Base-by-base conservation (phyloP, 2,888 invertebrate species). In the Dioctria rufipes region DNA sequence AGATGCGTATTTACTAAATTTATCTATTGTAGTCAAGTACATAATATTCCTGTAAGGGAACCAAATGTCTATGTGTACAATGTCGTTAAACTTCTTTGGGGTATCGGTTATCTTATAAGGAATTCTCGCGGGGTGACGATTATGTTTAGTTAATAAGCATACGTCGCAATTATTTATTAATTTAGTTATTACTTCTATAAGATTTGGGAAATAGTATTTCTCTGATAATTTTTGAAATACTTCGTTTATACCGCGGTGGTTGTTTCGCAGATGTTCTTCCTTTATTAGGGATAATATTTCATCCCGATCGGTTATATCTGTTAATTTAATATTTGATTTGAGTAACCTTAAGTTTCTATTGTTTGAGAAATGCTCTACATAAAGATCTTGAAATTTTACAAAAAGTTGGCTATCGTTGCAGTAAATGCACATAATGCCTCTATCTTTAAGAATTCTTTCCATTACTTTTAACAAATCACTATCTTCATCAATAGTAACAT, bases 141-240 rank as follows among this genome's bases (percentile, higher is more conserved):
- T 83, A 63, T 83, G 83, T 80, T 84, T 84, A 13, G 81, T 81
- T 73, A 81, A 75, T 78, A 81, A 80, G 60, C 84, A 84, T 43
- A 79, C 79, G 25, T 25, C 25, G 25, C 25, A 25, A 25, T 25
- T 25, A 25, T 25, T n/a, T n/a, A n/a, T n/a, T n/a, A 61, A 82
- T 79, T 40, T 84, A 84, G 60, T 25, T 40, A 84, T 82, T 58
- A 80, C 77, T 42, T 79, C 54, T 13, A 49, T 40, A 60, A 84
- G 69, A 54, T 82, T 80, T 40, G 82, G 83, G 80, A 79, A 83
- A 77, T 82, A 82, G 60, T 75, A 80, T 58, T 3, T 66, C 3
- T 9, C 51, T 39, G 54, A 69, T 60, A 71, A 42, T 42, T 80
- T 60, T 3, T 11, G 3, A 58, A 43, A 69, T 13, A 69, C 4